A percentile compares a stretch with the other conserved stretches of the same genome.
These are phyloP conservation scores for Alectoris magna DNA, from an alignment of 2,797 vertebrate species.

Conservation along the genomic window DNA sequence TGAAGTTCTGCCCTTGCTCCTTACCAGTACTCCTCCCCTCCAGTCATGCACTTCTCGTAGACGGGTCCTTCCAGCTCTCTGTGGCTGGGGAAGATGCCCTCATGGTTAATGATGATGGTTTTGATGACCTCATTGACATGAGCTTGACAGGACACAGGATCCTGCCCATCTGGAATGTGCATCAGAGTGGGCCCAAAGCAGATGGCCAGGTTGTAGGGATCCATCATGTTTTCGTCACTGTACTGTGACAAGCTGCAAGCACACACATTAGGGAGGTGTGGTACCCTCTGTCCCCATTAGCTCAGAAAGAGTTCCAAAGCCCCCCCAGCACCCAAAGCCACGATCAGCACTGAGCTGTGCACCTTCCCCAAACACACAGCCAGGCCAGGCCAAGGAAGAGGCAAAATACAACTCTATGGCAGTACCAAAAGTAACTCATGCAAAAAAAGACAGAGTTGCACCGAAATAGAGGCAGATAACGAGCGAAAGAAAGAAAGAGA, in stretches of 20 bases:
- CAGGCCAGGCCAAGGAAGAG: neutral
- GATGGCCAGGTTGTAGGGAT: conserved; percentile 97
- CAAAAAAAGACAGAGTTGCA: neutral
- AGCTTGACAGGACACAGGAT: conserved; percentile 96
- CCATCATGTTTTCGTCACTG: conserved; percentile 99
- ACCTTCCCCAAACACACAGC: fast-evolving
- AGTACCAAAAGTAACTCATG: fast-evolving
- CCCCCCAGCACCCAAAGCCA: fast-evolving
- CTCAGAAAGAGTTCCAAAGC: neutral
- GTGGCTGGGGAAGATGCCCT: conserved; percentile 93
- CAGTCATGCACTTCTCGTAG: conserved; percentile 99
- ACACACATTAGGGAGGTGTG: neutral
- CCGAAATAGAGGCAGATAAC: neutral
- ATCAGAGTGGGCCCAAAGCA: conserved; percentile 98
- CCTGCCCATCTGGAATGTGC: conserved; percentile 97
- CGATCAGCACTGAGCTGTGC: fast-evolving
- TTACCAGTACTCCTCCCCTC: conserved; percentile 98
- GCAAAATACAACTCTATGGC: neutral
- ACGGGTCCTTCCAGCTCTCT: conserved; percentile 94
- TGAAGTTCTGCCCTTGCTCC: neutral
- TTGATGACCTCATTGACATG: conserved; percentile 99
- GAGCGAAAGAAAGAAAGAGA: neutral
- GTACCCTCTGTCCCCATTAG: fast-evolving
- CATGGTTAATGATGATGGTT: conserved; percentile 94
- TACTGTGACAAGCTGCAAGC: conserved; percentile 93